Conservation (phyloP, 2,888 invertebrate genomes). For the Halocaridina rubra region DNA sequence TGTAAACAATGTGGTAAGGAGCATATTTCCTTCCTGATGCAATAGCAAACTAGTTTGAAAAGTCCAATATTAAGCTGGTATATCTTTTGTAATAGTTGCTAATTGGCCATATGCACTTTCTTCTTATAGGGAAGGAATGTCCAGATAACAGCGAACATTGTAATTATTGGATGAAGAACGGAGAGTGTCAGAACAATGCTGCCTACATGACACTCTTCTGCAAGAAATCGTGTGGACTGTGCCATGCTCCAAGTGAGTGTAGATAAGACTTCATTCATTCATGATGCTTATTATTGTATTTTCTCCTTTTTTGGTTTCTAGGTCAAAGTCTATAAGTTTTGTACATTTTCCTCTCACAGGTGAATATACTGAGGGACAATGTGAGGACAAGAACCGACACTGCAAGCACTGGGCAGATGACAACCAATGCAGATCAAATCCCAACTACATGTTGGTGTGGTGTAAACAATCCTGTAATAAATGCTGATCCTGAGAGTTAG, state of each 20-base stretch:
- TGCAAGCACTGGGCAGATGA: constrained; percentile 64
- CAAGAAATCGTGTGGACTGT: constrained; percentile 41
- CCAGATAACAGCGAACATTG: constrained; percentile 48
- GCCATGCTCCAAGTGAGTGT: constrained; percentile 36
- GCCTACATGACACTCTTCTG: constrained; percentile 49
- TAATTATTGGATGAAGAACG: constrained; percentile 31
- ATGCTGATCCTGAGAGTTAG: constrained; percentile 9
- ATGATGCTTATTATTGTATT: too few relatives aligned
- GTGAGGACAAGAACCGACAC: constrained; percentile 45
- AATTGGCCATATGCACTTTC: too few relatives aligned
- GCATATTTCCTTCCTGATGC: too few relatives aligned
- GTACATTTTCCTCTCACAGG: not conserved
- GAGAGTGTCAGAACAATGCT: constrained; percentile 43
- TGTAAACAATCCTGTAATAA: constrained; percentile 53
- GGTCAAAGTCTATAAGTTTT: too few relatives aligned
- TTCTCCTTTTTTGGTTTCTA: too few relatives aligned
- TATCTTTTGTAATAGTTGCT: too few relatives aligned
- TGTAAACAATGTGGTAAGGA: constrained; percentile 60
- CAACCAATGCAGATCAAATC: constrained; percentile 51
- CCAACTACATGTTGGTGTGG: constrained; percentile 50
- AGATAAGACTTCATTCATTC: too few relatives aligned
- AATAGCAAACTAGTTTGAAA: too few relatives aligned
- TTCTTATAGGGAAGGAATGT: constrained; percentile 12
- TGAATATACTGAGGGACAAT: not conserved
- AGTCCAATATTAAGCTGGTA: too few relatives aligned